Base-by-base conservation (phyloP, 2,113 vertebrate genomes). In the Tragelaphus scriptus region DNA sequence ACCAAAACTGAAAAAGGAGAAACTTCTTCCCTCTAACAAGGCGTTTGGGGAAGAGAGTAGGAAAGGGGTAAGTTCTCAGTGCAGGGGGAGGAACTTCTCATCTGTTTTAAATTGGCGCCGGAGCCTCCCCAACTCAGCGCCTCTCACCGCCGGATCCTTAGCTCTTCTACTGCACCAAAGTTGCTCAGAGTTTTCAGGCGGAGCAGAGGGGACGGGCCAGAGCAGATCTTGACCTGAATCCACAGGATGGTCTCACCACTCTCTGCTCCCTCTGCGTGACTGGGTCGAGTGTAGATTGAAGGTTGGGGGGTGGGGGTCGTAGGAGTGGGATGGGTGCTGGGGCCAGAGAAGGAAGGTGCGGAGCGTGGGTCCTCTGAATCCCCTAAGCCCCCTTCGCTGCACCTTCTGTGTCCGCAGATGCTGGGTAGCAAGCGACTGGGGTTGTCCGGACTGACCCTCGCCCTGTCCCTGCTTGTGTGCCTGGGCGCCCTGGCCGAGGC, bases 381-480 rank as follows among this genome's bases (percentile, higher is more conserved):
- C n/a, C 30, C 23, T 36, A 61, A 17, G 16, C 30, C 75, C 40
- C 5, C 15, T 71, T 71, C 30, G 0, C 32, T 56, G 40, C 16
- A 2, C 25, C 55, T 85, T 89, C 49, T 61, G 61, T 97, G 59
- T n/a, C 94, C 90, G 59, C 98, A 99, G 99, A 99, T 99, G 99
- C 99, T 99, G 98, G 98, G 99, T 92, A 99, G 99, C 98, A 98
- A 99, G 98, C 97, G 98, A 91, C 98, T 99, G 98, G 99, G 99
- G 98, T 98, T 99, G 97, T 99, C 99, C 19, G 98, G 99, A 96
- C 98, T 99, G 99, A 99, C 99, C 90, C 98, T 99, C 96, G 98
- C 99, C 97, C 98, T 99, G 97, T 99, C 99, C 98, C 98, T 99
- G 98, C 99, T 99, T 96, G 98, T 99, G 97, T 99, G 99, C 98